Evolutionary conservation across 1,140 invertebrate genomes (phyloP).

Genomic region (Papilio helenus): DNA sequence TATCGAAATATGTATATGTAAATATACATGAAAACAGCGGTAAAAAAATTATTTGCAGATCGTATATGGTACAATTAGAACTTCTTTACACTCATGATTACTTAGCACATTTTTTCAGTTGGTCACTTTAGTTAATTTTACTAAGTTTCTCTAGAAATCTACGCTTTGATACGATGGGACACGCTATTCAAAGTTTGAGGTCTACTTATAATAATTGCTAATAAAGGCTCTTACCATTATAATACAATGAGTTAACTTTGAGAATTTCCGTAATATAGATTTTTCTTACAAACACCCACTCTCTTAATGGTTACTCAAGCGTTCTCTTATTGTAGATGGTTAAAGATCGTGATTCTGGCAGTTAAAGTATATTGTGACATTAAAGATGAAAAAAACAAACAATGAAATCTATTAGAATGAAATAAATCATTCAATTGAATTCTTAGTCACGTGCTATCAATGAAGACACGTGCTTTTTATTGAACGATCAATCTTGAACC

Average conservation of each 20-base stretch:
- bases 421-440: constrained; percentile 10
- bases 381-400: neutral
- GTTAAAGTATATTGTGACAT: too few relatives aligned
- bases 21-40: neutral
- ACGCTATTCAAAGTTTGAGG: neutral
- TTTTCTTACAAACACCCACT: too few relatives aligned
- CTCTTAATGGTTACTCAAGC: too few relatives aligned
- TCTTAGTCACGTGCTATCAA: constrained; percentile 25
- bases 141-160: neutral
- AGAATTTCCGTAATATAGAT: too few relatives aligned
- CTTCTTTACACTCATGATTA: neutral
- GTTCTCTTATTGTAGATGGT: too few relatives aligned
- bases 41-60: neutral
- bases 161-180: neutral
- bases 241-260: too few relatives aligned
- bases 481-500: neutral
- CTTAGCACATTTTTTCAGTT: neutral
- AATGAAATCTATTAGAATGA: neutral
- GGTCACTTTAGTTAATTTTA: neutral
- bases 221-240: too few relatives aligned
- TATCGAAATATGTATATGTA: too few relatives aligned
- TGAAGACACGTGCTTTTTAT: constrained; percentile 27
- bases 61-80: neutral
- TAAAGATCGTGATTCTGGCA: too few relatives aligned
- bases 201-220: neutral